Base-by-base conservation (phyloP, 2,113 vertebrate species). In the Misgurnus anguillicaudatus region DNA sequence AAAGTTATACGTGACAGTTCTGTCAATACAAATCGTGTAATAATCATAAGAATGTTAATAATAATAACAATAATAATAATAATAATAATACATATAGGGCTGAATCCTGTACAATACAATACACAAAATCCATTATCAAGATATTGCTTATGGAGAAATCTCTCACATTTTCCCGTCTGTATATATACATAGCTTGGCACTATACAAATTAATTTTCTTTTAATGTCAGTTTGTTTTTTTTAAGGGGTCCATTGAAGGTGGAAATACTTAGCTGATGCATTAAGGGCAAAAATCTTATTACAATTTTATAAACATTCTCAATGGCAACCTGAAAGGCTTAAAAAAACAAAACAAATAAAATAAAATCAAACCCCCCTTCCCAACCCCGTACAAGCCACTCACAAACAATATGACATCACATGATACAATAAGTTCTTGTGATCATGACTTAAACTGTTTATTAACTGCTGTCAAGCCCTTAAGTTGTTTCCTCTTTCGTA, bases 61-160 rank as follows among this genome's bases (percentile, higher is more conserved):
- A 89, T 87, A 91, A 90, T 88, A 88, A 31, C 24, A 31, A 31
- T 31, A 31, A 31, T 31, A 31, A 88, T 84, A 87, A 88, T 90
- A 91, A 91, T 88, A 86, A 90, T 92, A 94, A 93, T 92, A 93
- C 92, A 93, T 91, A 91, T 93, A 90, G 91, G 92, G 91, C 89
- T 88, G 91, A 90, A 87, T 92, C 86, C 91, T 94, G 93, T 93
- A 94, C 92, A 94, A 87, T 92, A 90, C 90, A 92, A 91, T 90
- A 92, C 91, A 92, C 91, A 90, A 92, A 92, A 91, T 91, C 89
- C 87, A 87, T 91, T 88, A 86, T 90, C 89, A 91, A 92, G 92
- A 93, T 94, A 93, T 93, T 94, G 92, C 92, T 94, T 94, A 93
- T 90, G 88, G 91, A 94, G 91, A 93, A 89, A 88, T 87, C 88